These are phyloP conservation scores for Tridacna crocea DNA, from an alignment of 2,888 invertebrate species.

Conservation along the genomic window DNA sequence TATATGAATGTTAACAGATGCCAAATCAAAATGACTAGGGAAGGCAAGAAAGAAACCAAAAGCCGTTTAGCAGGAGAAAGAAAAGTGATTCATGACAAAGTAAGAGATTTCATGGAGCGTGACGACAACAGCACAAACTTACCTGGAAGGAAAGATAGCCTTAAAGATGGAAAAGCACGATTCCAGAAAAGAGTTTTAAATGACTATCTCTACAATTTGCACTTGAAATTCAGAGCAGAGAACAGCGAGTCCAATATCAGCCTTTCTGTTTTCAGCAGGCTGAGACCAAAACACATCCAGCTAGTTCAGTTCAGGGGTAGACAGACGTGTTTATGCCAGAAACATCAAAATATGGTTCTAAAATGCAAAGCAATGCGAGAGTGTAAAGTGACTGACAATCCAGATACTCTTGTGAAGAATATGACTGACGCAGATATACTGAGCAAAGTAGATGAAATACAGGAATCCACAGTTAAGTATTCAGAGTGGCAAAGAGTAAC, in stretches of 20 bases:
- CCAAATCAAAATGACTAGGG: too few relatives aligned
- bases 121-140: conserved; percentile 6
- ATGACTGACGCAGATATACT: too few relatives aligned
- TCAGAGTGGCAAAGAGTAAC: too few relatives aligned
- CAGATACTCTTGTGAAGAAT: background rate
- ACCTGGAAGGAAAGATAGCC: background rate
- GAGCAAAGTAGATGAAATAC: too few relatives aligned
- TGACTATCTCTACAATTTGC: conserved; percentile 39
- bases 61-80: too few relatives aligned
- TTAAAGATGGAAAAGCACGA: background rate
- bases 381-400: background rate
- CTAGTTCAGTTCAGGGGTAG: conserved; percentile 21
- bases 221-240: conserved; percentile 38
- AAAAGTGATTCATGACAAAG: too few relatives aligned
- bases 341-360: conserved; percentile 46
- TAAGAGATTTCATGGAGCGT: background rate
- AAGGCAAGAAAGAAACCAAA: too few relatives aligned
- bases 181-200: conserved; percentile 29
- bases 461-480: too few relatives aligned
- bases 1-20: too few relatives aligned
- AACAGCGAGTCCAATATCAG: conserved; percentile 26
- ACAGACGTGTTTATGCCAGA: conserved; percentile 32
- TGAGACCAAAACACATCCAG: conserved; percentile 28
- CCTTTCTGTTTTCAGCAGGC: conserved; percentile 11
- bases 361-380: conserved; percentile 42